phyloP scores from a whole-genome alignment of 2,113 vertebrate genomes.

The Lutjanus erythropterus region DNA sequence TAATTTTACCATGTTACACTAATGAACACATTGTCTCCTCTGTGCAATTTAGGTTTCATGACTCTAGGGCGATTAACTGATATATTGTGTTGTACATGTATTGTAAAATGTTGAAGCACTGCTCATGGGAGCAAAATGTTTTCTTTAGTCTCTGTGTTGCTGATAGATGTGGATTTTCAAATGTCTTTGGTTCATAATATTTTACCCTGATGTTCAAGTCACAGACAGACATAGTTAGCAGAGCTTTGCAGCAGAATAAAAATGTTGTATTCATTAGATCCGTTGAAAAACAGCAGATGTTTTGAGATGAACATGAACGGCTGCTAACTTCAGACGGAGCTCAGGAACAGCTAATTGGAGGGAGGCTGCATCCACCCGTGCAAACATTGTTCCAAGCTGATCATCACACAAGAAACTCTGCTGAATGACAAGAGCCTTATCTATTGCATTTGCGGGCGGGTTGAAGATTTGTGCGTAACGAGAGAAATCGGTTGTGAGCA shows the following conservation, averaged over 20 bases:
- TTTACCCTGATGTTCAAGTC: background rate
- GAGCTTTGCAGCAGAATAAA: background rate
- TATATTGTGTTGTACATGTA: background rate
- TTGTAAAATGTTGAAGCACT: background rate
- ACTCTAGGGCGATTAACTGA: background rate
- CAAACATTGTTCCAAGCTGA: conserved; percentile 23
- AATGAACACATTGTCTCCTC: background rate
- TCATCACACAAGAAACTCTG: background rate
- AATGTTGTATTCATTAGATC: background rate
- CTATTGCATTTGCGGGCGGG: conserved; percentile 1
- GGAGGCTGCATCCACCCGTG: conserved; percentile 28
- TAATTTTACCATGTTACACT: background rate
- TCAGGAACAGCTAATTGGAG: conserved; percentile 35
- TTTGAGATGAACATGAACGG: conserved; percentile 26
- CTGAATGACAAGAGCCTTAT: conserved; percentile 29
- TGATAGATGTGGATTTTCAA: conserved; percentile 9
- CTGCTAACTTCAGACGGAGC: conserved; percentile 16
- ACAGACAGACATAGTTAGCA: background rate
- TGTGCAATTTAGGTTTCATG: background rate
- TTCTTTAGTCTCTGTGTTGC: background rate
- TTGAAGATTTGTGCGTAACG: background rate
- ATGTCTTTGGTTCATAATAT: background rate
- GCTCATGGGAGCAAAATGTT: background rate
- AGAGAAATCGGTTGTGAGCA: conserved; percentile 10
- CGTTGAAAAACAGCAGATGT: conserved; percentile 35